Conservation (phyloP, 2,113 vertebrate species). For the Phodopus roborovskii region DNA sequence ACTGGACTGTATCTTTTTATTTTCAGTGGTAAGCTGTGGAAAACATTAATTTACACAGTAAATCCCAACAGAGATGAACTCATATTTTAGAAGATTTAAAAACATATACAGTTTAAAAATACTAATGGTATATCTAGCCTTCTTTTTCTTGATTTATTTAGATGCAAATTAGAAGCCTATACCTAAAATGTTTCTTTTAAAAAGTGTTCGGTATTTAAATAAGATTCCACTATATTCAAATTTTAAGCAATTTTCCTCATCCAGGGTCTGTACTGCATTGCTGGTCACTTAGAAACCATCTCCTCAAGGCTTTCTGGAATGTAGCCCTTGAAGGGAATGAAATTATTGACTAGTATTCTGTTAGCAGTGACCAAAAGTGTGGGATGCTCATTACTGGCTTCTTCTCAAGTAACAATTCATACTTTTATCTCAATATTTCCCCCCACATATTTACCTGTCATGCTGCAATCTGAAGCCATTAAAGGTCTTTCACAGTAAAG, state of each 20-base stretch:
- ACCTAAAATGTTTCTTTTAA: not conserved
- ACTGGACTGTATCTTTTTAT: not conserved
- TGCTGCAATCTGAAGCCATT: not conserved
- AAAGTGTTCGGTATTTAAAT: not conserved
- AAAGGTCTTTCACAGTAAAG: not conserved
- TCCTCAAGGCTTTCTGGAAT: not conserved
- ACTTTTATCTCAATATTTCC: conserved; percentile 32
- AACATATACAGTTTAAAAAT: not conserved
- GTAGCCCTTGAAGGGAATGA: not conserved
- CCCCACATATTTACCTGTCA: not conserved
- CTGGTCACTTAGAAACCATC: not conserved
- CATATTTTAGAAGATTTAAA: not conserved
- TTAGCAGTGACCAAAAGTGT: not conserved
- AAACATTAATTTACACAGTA: not conserved
- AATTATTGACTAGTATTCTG: not conserved
- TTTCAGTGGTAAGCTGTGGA: not conserved
- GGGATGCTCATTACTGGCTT: not conserved
- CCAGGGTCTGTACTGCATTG: not conserved
- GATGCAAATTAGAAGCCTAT: not conserved
- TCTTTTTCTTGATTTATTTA: conserved; percentile 25
- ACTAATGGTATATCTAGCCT: not conserved
- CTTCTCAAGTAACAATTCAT: not conserved
- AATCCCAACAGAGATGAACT: not conserved
- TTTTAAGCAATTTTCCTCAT: not conserved
- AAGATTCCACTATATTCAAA: conserved; percentile 2